Conservation (phyloP, 2,888 invertebrate species). For the Plebejus argus region DNA sequence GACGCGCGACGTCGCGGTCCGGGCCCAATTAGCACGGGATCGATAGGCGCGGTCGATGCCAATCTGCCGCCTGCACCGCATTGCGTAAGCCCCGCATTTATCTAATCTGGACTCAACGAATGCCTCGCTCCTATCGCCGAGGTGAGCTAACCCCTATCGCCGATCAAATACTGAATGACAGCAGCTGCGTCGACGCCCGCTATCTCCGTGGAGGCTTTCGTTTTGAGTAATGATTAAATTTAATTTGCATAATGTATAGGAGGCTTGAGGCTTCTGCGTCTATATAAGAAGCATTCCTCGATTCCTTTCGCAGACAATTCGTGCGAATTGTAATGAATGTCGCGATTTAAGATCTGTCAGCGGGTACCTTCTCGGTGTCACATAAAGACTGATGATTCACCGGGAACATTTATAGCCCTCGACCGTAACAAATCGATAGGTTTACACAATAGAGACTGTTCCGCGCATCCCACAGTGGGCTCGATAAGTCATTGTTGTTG, state of each 20-base stretch:
- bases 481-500: slow-evolving; percentile 22
- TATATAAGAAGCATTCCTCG: not conserved
- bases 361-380: slow-evolving; percentile 12
- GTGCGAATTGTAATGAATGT: not conserved
- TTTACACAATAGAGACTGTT: slow-evolving; percentile 20
- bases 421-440: slow-evolving; percentile 21
- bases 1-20: slow-evolving; percentile 54
- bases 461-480: slow-evolving; percentile 22
- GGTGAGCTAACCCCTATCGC: slow-evolving; percentile 47
- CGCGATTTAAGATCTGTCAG: slow-evolving; percentile 6
- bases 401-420: slow-evolving; percentile 18
- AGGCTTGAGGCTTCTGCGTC: not conserved
- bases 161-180: slow-evolving; percentile 36
- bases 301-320: not conserved
- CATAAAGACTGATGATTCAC: slow-evolving; percentile 24
- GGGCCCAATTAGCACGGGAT: slow-evolving; percentile 79
- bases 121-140: slow-evolving; percentile 61
- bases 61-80: slow-evolving; percentile 71
- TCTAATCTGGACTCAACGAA: slow-evolving; percentile 76
- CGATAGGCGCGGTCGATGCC: slow-evolving; percentile 74
- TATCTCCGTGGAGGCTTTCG: slow-evolving; percentile 6
- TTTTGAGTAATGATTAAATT: slow-evolving; percentile 22
- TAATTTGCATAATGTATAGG: not conserved
- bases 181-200: slow-evolving; percentile 31
- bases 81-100: slow-evolving; percentile 66